These are phyloP conservation scores for Platerodrilus igneus DNA, from an alignment of 2,888 invertebrate species.

Conservation along the genomic window DNA sequence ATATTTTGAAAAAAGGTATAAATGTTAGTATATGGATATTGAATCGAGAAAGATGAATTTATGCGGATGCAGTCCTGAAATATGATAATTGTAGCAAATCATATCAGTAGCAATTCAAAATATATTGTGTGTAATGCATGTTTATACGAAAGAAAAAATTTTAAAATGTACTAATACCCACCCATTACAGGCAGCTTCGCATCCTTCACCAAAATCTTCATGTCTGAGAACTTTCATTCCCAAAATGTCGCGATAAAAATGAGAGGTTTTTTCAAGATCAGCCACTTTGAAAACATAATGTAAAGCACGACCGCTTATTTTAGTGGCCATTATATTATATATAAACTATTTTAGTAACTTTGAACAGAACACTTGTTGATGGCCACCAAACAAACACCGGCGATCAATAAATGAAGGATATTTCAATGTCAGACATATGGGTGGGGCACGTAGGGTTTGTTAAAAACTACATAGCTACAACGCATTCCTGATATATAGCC, in stretches of 20 bases:
- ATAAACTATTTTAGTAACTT: too few species aligned
- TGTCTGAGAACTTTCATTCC: conserved; percentile 97
- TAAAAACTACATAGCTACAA: too few species aligned
- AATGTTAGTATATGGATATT: too few species aligned
- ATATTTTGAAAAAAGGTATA: too few species aligned
- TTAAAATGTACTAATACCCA: too few species aligned
- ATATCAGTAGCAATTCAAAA: conserved; percentile 1
- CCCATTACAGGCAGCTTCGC: conserved; percentile 98
- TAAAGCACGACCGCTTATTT: conserved; percentile 68
- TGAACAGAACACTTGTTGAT: too few species aligned
- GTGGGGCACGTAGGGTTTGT: too few species aligned
- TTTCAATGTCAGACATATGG: too few species aligned
- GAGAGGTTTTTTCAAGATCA: conserved; percentile 76
- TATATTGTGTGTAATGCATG: conserved; percentile 14
- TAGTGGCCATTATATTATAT: conserved; percentile 27
- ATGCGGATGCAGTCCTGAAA: background rate
- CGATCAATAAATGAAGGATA: too few species aligned
- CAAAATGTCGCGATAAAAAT: conserved; percentile 84
- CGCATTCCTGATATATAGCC: too few species aligned
- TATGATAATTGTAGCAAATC: too few species aligned
- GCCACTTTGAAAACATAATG: conserved; percentile 97
- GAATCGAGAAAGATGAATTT: background rate
- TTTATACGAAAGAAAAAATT: conserved; percentile 14
- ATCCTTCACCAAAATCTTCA: conserved; percentile 96
- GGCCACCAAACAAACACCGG: too few species aligned